phyloP scores from a whole-genome alignment of 2,113 vertebrate species.

The Aspiorhynchus laticeps region DNA sequence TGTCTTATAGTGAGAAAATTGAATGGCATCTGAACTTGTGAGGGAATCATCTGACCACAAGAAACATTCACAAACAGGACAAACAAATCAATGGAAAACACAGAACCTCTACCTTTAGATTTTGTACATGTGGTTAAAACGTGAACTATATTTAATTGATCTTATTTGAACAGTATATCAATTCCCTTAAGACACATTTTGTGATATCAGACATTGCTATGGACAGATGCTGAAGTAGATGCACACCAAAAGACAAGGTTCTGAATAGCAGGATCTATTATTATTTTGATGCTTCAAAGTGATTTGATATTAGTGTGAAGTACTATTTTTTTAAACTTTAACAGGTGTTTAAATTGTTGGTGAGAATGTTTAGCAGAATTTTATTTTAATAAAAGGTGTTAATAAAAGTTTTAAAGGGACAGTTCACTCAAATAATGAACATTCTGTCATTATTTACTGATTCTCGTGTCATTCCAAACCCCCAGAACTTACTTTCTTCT shows the following conservation, averaged over 20 bases:
- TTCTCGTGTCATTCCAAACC: neutral
- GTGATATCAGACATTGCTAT: slow-evolving; percentile 46
- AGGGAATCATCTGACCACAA: slow-evolving; percentile 78
- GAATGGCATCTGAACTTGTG: slow-evolving; percentile 77
- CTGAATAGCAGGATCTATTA: slow-evolving; percentile 99
- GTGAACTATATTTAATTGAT: neutral
- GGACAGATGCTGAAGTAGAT: slow-evolving; percentile 54
- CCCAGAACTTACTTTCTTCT: neutral
- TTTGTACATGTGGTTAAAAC: slow-evolving; percentile 47
- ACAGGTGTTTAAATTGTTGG: slow-evolving; percentile 1
- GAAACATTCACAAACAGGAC: slow-evolving; percentile 78
- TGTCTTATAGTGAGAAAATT: slow-evolving; percentile 72
- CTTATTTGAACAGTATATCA: slow-evolving; percentile 2
- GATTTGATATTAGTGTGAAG: neutral
- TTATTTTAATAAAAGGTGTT: neutral
- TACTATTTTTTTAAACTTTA: neutral
- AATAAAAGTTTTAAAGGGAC: neutral
- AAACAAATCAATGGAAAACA: slow-evolving; percentile 80
- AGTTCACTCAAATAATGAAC: neutral
- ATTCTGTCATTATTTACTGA: slow-evolving; percentile 4
- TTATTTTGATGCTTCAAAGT: slow-evolving; percentile 41
- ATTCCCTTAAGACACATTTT: slow-evolving; percentile 17
- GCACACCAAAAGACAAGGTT: slow-evolving; percentile 72
- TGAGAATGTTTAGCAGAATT: slow-evolving; percentile 8
- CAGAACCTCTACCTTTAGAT: slow-evolving; percentile 71